Base-by-base conservation (phyloP, 2,113 vertebrate species). In the Eurypyga helias region DNA sequence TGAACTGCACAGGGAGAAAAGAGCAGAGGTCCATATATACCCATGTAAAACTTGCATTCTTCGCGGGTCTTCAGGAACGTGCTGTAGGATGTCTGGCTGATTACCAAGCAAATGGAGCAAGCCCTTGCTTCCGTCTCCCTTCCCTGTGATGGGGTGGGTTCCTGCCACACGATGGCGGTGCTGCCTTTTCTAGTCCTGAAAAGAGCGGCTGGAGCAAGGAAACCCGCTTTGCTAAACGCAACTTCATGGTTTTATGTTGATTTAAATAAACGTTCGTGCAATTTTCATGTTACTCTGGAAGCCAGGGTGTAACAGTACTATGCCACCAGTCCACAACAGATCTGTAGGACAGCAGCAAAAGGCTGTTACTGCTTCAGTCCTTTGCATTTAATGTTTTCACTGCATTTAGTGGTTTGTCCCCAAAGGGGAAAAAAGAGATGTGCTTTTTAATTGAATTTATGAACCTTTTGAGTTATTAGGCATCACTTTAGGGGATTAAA, bases 91-190 rank as follows among this genome's bases (percentile, higher is more conserved):
- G 43, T 28, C 48, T 2, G 33, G 0, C 20, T 1, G 6, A 1
- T 11, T 51, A 7, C 7, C 24, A 28, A 13, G 20, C 15, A 33
- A 6, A 29, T 13, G 34, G 4, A 71, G 28, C 14, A 25, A 11
- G 17, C 11, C 7, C 38, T 62, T 31, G 38, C n/a, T 61, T 11
- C 20, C 36, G 6, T 5, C 9, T 8, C 43, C 2, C 26, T 25
- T 67, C 18, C 70, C 43, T 58, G 75, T 28, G n/a, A 51, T 45
- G 58, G 18, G 66, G 43, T 26, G 58, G 38, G 6, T 45, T 92
- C 84, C 81, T 85, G 87, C 98, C 98, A 66, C 98, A 92, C 7
- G 98, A 97, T 97, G 98, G 98, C 93, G 92, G 94, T 98, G 65
- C 96, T 98, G 98, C 97, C 57, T 94, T 24, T 85, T 52, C 96